Evolutionary conservation across 2,888 invertebrate genomes (phyloP).

Genomic region (Mactromeris polynyma): DNA sequence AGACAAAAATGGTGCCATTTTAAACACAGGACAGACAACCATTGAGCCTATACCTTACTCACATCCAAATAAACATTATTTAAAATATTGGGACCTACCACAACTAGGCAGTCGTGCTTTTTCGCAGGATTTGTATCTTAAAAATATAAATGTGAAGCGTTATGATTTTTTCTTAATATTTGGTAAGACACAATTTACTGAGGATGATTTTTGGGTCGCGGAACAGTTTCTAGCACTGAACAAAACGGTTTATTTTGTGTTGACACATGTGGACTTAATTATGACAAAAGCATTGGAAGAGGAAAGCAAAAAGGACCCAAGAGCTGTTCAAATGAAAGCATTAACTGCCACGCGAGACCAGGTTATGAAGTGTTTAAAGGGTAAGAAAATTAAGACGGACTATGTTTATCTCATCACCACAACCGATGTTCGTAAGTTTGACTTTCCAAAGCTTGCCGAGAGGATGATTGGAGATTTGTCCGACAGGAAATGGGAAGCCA

Average conservation of each 20-base stretch:
- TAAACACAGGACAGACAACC: slow-evolving; percentile 61
- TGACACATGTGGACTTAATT: slow-evolving; percentile 51
- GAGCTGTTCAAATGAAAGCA: slow-evolving; percentile 43
- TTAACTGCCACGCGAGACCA: slow-evolving; percentile 46
- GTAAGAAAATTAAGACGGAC: slow-evolving; percentile 50
- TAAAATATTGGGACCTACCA: slow-evolving; percentile 70
- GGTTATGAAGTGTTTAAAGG: slow-evolving; percentile 40
- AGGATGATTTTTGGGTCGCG: slow-evolving; percentile 66
- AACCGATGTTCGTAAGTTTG: slow-evolving; percentile 56
- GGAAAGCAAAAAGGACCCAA: slow-evolving; percentile 25
- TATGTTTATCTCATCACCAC: slow-evolving; percentile 57
- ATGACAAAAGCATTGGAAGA: slow-evolving; percentile 42
- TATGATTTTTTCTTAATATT: slow-evolving; percentile 68
- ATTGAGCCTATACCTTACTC: slow-evolving; percentile 69
- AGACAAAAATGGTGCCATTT: slow-evolving; percentile 60
- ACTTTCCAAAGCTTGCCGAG: slow-evolving; percentile 60
- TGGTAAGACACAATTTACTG: slow-evolving; percentile 51
- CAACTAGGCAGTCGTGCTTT: slow-evolving; percentile 62
- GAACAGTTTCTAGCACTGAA: slow-evolving; percentile 46
- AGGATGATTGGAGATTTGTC: slow-evolving; percentile 55
- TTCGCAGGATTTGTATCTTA: slow-evolving; percentile 56
- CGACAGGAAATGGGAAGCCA: slow-evolving; percentile 61
- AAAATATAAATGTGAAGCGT: slow-evolving; percentile 56
- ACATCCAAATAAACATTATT: slow-evolving; percentile 67
- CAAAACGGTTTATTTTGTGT: slow-evolving; percentile 56